Evolutionary conservation across 2,888 invertebrate species (phyloP).

Genomic region (Ornithoptera priamus): DNA sequence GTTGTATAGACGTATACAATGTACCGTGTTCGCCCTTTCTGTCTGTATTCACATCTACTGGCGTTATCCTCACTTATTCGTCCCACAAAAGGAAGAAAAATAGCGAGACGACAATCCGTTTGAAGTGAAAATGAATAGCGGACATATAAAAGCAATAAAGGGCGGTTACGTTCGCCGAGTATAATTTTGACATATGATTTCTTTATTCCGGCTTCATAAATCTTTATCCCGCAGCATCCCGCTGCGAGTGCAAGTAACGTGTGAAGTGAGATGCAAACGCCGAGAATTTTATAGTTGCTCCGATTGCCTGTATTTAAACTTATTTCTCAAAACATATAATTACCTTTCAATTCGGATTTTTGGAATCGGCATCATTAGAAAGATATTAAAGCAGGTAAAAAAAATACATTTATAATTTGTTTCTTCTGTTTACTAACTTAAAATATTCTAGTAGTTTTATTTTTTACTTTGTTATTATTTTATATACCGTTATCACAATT

Average conservation of each 20-base stretch:
- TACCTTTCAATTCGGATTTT: no score
- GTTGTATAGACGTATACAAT: slow-evolving; percentile 6
- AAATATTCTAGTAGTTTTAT: no score
- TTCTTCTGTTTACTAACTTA: no score
- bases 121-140: slow-evolving; percentile 62
- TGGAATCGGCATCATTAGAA: no score
- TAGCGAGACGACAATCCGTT: slow-evolving; percentile 55
- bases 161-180: slow-evolving; percentile 43
- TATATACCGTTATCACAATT: no score
- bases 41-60: slow-evolving; percentile 54
- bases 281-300: slow-evolving; percentile 6
- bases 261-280: slow-evolving; percentile 18
- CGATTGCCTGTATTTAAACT: slow-evolving; percentile 14
- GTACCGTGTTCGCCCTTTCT: slow-evolving; percentile 40
- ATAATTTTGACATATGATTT: slow-evolving; percentile 70
- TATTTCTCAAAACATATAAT: slow-evolving; percentile 3
- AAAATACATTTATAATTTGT: no score
- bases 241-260: slow-evolving; percentile 44
- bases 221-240: slow-evolving; percentile 39
- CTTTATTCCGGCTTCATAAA: slow-evolving; percentile 62
- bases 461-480: no score
- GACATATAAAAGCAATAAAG: slow-evolving; percentile 42
- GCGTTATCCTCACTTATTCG: slow-evolving; percentile 48
- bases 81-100: slow-evolving; percentile 61
- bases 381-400: no score